These are phyloP conservation scores for Mesaphorura yosii DNA, from an alignment of 1,140 invertebrate genomes.

Conservation along the genomic window DNA sequence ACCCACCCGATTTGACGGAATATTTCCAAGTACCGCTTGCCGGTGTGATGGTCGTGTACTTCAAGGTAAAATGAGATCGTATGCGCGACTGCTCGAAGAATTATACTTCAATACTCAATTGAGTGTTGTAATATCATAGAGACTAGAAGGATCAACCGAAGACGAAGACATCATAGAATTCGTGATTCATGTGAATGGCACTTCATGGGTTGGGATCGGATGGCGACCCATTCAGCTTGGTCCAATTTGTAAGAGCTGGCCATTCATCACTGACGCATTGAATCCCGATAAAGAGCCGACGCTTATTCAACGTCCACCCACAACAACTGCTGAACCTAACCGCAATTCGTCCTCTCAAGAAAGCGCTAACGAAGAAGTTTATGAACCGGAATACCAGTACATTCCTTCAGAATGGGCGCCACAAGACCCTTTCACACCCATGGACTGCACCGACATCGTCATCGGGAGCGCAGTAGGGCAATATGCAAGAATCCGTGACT, in stretches of 20 bases:
- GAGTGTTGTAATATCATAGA: too few relatives aligned
- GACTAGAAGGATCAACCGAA: too few relatives aligned
- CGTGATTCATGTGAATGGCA: too few relatives aligned
- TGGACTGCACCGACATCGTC: conserved; percentile 94
- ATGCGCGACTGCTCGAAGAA: too few relatives aligned
- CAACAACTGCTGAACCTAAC: neutral
- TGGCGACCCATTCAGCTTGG: conserved; percentile 7
- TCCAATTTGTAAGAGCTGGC: conserved; percentile 19
- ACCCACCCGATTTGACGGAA: too few relatives aligned
- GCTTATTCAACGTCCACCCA: neutral
- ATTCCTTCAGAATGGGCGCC: conserved; percentile 11
- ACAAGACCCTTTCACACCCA: conserved; percentile 59
- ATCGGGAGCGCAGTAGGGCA: conserved; percentile 62
- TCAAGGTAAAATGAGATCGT: too few relatives aligned
- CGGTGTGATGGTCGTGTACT: too few relatives aligned
- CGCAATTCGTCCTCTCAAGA: too few relatives aligned
- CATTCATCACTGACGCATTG: conserved; percentile 9
- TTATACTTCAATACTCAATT: too few relatives aligned
- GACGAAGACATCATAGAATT: too few relatives aligned
- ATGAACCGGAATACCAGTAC: neutral
- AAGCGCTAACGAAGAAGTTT: neutral
- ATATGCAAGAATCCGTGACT: conserved; percentile 70
- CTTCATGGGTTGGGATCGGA: too few relatives aligned
- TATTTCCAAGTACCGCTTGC: too few relatives aligned
- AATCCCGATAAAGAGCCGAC: neutral